These are phyloP conservation scores for Agapornis canus DNA, from an alignment of 2,797 vertebrate genomes.

Conservation along the genomic window DNA sequence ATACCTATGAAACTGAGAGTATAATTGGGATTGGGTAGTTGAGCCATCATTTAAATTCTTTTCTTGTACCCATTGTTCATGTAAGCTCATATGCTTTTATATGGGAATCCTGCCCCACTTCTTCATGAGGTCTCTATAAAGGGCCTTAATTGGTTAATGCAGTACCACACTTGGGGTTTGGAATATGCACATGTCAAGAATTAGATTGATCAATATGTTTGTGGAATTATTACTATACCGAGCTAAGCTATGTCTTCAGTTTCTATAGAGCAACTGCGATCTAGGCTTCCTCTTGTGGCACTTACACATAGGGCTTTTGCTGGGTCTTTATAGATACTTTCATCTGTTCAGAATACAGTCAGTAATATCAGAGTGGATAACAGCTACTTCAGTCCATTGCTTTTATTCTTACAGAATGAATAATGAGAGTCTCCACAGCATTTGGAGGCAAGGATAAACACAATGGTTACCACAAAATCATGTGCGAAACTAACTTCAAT, in stretches of 20 bases:
- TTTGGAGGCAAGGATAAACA: background rate
- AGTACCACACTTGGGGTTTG: background rate
- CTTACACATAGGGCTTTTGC: background rate
- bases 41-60: background rate
- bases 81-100: background rate
- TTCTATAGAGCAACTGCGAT: background rate
- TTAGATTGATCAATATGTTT: background rate
- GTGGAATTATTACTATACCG: background rate
- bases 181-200: background rate
- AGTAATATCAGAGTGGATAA: background rate
- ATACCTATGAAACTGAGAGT: background rate
- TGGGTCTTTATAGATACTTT: background rate
- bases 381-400: background rate
- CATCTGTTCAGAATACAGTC: background rate
- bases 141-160: background rate
- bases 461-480: background rate
- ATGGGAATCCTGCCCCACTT: background rate
- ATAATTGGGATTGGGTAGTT: background rate
- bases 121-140: background rate
- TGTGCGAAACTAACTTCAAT: background rate
- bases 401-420: background rate
- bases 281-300: background rate
- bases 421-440: background rate
- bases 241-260: background rate
- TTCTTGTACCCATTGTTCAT: background rate